Base-by-base conservation (phyloP, 37 sponge, comb jelly and placozoan genomes). In the Cladorhizidae sp. region DNA sequence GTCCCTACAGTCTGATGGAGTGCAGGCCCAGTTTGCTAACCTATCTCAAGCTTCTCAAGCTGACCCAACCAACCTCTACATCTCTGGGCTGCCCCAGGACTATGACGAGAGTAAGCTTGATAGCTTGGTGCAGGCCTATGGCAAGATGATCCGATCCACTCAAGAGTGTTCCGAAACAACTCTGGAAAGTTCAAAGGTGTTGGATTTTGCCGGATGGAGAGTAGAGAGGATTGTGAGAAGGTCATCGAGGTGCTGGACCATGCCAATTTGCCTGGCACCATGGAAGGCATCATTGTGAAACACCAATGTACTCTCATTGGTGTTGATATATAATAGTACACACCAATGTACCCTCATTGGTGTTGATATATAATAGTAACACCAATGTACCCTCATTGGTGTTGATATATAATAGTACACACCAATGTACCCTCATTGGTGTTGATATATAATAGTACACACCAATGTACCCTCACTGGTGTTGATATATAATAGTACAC, bases 41-140 rank as follows among this genome's bases (percentile, higher is more conserved):
- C 87, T 89, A 74, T 64, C 78, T 15, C 49, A 32, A 29, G 78
- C 56, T 38, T 20, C 40, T 37, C 64, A 18, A 22, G n/a, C 57
- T 32, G 98, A 98, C 63, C 96, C 96, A 12, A 98, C 99, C 55
- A 98, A 98, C 63, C 89, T 98, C 36, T 98, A 98, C 86, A 74
- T 98, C 51, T 90, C 93, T 28, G 96, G 96, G 69, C 88, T 98
- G 0, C 99, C 99, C 70, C 78, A 70, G 42, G 65, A 71, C 68
- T 94, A 86, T 72, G 88, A 90, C 21, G 99, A 98, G 68, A 81
- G 81, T 67, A 95, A 82, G 25, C 67, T 98, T 2, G 97, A 96
- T 71, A 55, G 50, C 22, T 65, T 98, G 73, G 68, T 98, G 38
- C 33, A 70, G 25, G 93, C 93, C 2, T 96, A 82, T 84, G 99